Evolutionary conservation across 2,888 invertebrate species (phyloP).

Genomic region (Auanema freiburgensis): DNA sequence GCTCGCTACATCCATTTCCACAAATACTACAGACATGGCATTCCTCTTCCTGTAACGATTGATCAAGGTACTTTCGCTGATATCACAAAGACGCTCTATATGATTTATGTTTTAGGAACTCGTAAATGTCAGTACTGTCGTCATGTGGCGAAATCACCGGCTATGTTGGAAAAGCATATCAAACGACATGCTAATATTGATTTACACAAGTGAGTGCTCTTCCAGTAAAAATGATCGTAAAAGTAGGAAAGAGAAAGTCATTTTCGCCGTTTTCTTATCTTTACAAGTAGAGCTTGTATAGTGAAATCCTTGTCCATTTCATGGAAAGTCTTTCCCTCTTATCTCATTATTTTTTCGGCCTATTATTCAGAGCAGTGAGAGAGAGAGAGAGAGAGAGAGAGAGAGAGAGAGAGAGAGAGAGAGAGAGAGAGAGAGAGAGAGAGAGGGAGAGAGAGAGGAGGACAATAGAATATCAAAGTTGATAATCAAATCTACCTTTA

Average conservation of each 20-base stretch:
- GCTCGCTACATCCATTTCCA: constrained; percentile 64
- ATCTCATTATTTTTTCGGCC: too few relatives aligned
- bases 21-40: constrained; percentile 63
- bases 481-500: too few relatives aligned
- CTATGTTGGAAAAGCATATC: constrained; percentile 64
- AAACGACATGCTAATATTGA: constrained; percentile 28
- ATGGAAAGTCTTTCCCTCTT: background rate
- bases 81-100: background rate
- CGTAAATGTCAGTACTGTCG: constrained; percentile 61
- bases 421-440: too few relatives aligned
- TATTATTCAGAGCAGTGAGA: background rate
- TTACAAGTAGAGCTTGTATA: too few relatives aligned
- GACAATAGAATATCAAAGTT: too few relatives aligned
- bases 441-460: too few relatives aligned
- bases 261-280: too few relatives aligned
- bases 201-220: too few relatives aligned
- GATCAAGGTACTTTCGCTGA: constrained; percentile 53
- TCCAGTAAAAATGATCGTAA: too few relatives aligned
- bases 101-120: constrained; percentile 48
- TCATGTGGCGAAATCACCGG: constrained; percentile 63
- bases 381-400: constrained; percentile 1
- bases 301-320: too few relatives aligned
- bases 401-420: too few relatives aligned
- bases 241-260: too few relatives aligned
- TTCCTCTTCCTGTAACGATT: constrained; percentile 60